Evolutionary conservation across 1,140 invertebrate genomes (phyloP).

Genomic region (Drosophila sp.): DNA sequence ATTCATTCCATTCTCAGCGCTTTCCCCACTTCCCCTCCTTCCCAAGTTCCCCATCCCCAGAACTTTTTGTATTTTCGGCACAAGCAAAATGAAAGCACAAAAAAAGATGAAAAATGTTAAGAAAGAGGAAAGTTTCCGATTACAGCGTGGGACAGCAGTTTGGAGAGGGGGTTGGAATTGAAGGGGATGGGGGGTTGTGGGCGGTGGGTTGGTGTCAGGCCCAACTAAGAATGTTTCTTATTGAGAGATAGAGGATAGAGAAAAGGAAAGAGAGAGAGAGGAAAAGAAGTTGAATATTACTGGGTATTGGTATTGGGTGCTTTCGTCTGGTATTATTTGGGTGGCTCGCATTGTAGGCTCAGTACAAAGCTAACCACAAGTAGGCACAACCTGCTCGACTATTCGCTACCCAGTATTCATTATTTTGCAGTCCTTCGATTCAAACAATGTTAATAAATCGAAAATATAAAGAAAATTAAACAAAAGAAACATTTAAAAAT

Average conservation of each 20-base stretch:
- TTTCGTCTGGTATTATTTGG: slow-evolving; percentile 22
- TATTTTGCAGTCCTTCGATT: no score
- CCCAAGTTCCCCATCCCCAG: no score
- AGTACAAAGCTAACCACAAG: slow-evolving; percentile 65
- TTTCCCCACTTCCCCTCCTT: neutral
- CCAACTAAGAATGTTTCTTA: slow-evolving; percentile 14
- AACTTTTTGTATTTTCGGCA: slow-evolving; percentile 74
- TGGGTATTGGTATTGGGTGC: slow-evolving; percentile 22
- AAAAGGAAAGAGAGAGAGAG: no score
- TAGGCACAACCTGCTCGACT: no score
- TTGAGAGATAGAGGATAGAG: no score
- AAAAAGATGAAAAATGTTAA: slow-evolving; percentile 80
- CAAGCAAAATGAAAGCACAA: slow-evolving; percentile 75
- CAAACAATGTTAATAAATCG: no score
- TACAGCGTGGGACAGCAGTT: slow-evolving; percentile 50
- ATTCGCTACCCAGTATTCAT: no score
- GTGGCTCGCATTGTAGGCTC: slow-evolving; percentile 60
- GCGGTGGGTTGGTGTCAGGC: slow-evolving; percentile 17
- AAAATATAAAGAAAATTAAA: no score
- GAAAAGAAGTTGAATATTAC: neutral
- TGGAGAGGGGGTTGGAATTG: neutral
- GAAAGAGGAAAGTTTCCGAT: slow-evolving; percentile 84
- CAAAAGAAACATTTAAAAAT: no score
- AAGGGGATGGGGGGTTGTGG: neutral
- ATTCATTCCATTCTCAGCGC: slow-evolving; percentile 69